Conservation (phyloP, 2,888 invertebrate species). For the Harmothoe impar region DNA sequence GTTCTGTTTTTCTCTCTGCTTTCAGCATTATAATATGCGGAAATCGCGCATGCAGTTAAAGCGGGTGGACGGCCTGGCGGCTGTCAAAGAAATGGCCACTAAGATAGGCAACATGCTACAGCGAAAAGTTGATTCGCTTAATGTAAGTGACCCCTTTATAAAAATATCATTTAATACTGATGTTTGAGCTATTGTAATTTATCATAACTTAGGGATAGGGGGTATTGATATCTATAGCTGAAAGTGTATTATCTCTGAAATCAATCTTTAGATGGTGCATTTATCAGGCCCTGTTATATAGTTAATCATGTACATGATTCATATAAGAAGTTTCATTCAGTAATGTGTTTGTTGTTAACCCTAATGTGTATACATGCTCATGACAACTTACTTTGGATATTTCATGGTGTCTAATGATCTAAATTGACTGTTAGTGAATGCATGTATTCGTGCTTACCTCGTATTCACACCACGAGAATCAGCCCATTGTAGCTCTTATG, state of each 20-base stretch:
- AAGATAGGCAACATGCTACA: constrained; percentile 11
- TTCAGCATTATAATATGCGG: constrained; percentile 13
- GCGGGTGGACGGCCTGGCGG: neutral
- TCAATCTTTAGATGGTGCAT: too few species aligned
- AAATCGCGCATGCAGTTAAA: neutral
- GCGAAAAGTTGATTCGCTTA: constrained; percentile 42
- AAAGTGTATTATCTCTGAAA: neutral
- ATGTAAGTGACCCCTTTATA: constrained; percentile 4
- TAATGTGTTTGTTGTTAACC: too few species aligned
- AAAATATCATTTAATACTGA: neutral
- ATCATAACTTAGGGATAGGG: neutral
- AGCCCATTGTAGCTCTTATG: neutral
- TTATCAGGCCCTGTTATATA: too few species aligned
- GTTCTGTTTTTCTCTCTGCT: neutral
- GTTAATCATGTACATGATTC: neutral
- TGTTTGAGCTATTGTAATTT: neutral
- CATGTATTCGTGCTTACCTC: too few species aligned
- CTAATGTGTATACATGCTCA: too few species aligned
- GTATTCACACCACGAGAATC: too few species aligned
- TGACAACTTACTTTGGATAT: too few species aligned
- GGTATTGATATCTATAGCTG: neutral
- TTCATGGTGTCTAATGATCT: too few species aligned
- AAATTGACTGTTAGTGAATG: too few species aligned
- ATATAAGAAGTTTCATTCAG: neutral
- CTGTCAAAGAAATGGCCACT: neutral